Percentiles rank a stretch among this genome's conserved stretches.
These are phyloP conservation scores for Cebidichthys violaceus DNA, from an alignment of 2,113 vertebrate genomes.

Conservation along the genomic window DNA sequence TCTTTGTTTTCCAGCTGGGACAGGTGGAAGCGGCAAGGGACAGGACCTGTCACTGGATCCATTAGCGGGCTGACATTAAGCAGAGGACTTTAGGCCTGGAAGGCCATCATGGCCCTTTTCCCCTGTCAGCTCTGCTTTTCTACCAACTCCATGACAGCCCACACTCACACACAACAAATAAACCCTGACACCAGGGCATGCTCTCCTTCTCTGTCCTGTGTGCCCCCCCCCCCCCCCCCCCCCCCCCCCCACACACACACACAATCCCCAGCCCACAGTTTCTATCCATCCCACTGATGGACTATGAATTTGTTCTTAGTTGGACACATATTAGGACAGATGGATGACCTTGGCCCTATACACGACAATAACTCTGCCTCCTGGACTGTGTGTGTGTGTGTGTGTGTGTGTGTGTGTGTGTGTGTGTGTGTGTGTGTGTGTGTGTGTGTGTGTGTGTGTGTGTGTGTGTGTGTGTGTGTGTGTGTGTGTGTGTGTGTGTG, in stretches of 20 bases:
- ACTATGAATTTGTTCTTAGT: conserved; percentile 76
- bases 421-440: not conserved
- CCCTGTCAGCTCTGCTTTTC: conserved; percentile 53
- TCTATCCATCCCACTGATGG: conserved; percentile 62
- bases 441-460: not conserved
- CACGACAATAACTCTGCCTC: conserved; percentile 36
- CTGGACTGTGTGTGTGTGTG: conserved; percentile 10
- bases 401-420: not conserved
- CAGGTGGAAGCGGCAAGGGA: conserved; percentile 18
- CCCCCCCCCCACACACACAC: conserved; percentile 25
- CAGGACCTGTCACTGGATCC: conserved; percentile 63
- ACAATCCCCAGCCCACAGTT: not conserved
- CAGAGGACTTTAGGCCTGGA: conserved; percentile 68
- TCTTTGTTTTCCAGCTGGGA: conserved; percentile 54
- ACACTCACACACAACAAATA: conserved; percentile 24
- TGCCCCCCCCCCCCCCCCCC: conserved; percentile 5
- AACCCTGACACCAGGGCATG: not conserved
- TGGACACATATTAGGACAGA: conserved; percentile 78
- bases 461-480: conserved; percentile 1
- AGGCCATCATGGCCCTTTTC: conserved; percentile 40
- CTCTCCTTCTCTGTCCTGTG: not conserved
- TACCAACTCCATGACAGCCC: conserved; percentile 24
- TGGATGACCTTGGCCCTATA: conserved; percentile 72
- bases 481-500: not conserved
- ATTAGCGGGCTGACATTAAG: conserved; percentile 77